These are phyloP conservation scores for Urechis unicinctus DNA, from an alignment of 2,888 invertebrate genomes.

Conservation along the genomic window DNA sequence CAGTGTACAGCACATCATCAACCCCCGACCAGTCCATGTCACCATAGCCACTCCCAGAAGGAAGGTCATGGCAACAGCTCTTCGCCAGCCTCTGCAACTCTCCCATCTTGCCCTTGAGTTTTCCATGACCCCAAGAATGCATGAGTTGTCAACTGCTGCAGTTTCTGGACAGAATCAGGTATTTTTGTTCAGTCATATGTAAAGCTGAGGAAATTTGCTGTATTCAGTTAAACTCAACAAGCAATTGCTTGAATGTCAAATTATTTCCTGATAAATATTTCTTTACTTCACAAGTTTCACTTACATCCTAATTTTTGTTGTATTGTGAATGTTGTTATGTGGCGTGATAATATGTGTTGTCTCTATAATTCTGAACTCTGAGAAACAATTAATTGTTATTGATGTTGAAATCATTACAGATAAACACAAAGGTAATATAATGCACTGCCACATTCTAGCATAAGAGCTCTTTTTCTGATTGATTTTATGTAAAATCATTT, in stretches of 20 bases:
- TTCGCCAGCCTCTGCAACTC: constrained; percentile 44
- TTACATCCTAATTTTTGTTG: no score
- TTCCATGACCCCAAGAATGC: constrained; percentile 24
- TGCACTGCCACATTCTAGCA: no score
- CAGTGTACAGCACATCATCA: constrained; percentile 39
- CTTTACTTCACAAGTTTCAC: not conserved
- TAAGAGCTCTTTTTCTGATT: no score
- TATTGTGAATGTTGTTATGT: no score
- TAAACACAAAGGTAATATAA: no score
- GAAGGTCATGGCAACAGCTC: constrained; percentile 46
- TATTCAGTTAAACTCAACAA: not conserved
- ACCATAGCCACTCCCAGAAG: constrained; percentile 39
- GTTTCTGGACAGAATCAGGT: constrained; percentile 26
- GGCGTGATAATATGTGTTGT: no score
- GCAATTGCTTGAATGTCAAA: not conserved
- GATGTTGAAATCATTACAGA: no score
- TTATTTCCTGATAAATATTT: not conserved
- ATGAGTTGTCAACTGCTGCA: constrained; percentile 23
- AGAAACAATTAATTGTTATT: no score
- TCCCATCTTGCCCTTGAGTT: constrained; percentile 41
- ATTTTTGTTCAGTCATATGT: not conserved
- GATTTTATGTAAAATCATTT: no score
- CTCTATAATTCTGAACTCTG: no score
- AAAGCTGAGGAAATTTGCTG: not conserved
- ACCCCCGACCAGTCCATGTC: constrained; percentile 35